Evolutionary conservation across 2,888 invertebrate species (phyloP).

Genomic region (Dolichopus griseipennis): DNA sequence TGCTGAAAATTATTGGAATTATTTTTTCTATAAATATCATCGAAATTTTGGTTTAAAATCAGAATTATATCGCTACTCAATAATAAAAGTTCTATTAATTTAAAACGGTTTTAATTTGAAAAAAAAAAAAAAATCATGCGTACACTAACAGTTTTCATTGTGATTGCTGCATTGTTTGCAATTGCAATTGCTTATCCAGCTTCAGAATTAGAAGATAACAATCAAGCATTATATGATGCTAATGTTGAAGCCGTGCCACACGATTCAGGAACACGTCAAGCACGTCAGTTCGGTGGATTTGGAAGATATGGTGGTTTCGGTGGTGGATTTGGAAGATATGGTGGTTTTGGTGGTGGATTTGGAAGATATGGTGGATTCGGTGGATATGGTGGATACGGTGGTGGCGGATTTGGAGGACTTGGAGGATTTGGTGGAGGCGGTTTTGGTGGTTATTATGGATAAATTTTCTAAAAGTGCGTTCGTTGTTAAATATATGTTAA

Average conservation of each 20-base stretch:
- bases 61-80: too few species aligned
- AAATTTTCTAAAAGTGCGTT: background rate
- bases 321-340: background rate
- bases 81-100: too few species aligned
- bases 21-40: too few species aligned
- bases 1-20: too few species aligned
- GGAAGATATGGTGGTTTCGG: background rate
- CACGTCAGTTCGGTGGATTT: background rate
- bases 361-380: conserved; percentile 15
- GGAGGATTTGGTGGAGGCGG: background rate
- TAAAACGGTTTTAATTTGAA: too few species aligned
- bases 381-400: background rate
- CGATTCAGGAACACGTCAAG: background rate
- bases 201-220: background rate
- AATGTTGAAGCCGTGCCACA: background rate
- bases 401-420: background rate
- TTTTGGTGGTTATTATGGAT: background rate
- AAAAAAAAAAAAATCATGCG: too few species aligned
- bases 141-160: too few species aligned
- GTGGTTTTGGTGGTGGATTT: background rate
- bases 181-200: background rate
- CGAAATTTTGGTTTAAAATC: too few species aligned
- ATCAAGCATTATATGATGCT: background rate
- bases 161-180: background rate
- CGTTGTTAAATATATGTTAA: background rate